phyloP scores from a whole-genome alignment of 2,888 invertebrate species.

The Druceiella hillmani region DNA sequence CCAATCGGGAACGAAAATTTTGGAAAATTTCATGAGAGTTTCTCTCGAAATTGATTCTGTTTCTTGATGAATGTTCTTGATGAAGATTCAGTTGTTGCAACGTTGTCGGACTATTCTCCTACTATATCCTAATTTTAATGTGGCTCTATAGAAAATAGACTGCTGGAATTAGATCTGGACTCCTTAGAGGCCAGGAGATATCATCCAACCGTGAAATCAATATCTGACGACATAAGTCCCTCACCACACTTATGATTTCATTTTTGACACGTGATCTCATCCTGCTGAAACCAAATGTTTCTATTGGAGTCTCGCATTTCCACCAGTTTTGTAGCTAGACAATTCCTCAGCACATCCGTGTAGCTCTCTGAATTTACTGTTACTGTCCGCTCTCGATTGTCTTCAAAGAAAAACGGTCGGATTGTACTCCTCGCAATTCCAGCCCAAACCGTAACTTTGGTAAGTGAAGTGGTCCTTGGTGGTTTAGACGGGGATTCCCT shows the following conservation, averaged over 20 bases:
- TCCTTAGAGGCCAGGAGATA: no score
- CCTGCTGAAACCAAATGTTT: no score
- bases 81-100: no score
- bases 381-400: slow-evolving; percentile 2
- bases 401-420: slow-evolving; percentile 5
- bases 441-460: slow-evolving; percentile 10
- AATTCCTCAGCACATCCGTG: slow-evolving; percentile 1
- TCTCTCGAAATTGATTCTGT: no score
- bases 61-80: no score
- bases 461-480: slow-evolving; percentile 8
- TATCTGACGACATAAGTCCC: slow-evolving; percentile 14
- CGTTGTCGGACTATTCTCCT: no score
- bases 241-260: slow-evolving; percentile 13
- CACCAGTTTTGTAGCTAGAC: slow-evolving; percentile 8
- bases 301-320: slow-evolving; percentile 17
- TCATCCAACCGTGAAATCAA: slow-evolving; percentile 18
- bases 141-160: no score
- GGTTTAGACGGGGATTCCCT: no score
- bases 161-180: no score
- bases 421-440: slow-evolving; percentile 4
- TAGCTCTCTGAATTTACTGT: slow-evolving; percentile 6
- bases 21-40: no score
- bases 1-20: no score
- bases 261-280: slow-evolving; percentile 21
- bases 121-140: no score